Evolutionary conservation across 1,140 invertebrate species (phyloP), one percentile per base, ranked within the genome.

Genomic region (Cydia pomonella): DNA sequence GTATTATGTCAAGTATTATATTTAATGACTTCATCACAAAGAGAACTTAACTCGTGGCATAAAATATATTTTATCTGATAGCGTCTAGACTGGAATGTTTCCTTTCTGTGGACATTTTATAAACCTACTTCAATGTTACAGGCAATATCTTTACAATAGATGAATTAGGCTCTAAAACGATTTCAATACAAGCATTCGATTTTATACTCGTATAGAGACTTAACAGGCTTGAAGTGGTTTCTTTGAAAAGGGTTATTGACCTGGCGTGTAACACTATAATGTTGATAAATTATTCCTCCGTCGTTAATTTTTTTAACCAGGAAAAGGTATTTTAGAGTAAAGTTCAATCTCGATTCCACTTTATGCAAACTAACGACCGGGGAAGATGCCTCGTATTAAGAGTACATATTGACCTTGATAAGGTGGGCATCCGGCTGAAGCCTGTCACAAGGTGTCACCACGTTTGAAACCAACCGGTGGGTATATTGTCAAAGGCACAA

Each of bases 51-150:
- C 53, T 59, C 3, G 3, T 50, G 53, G 16, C 18, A 59, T 59
- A 59, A 59, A 53, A 23, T 59, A 59, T 59, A 1, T 59, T 59
- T 23, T 59, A 59, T 59, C 53, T 21, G n/a, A 59, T 18, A 59
- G 53, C 53, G 18, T 59, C 53, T 59, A n/a, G 53, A 23, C 53
- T 59, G 21, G 21, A 23, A 50, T 10, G 53, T 10, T 59, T 38
- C 64, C 64, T 69, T 69, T 69, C 29, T 18, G n/a, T 18, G 5
- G 27, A 16, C 27, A 29, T 29, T 64, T 64, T 69, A 69, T 38
- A 21, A 16, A 33, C 33, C 27, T 29, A 69, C 64, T 69, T 38
- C 29, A 69, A 69, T 33, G 38, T 69, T n/a, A 41, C 16, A 23
- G 7, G n/a, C 29, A 33, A 38, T 69, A 38, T 33, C 29, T 69